A percentile compares a stretch with the other conserved stretches of the same genome.
Evolutionary conservation across 2,797 vertebrate species (phyloP).

Genomic region (Florisuga fusca): DNA sequence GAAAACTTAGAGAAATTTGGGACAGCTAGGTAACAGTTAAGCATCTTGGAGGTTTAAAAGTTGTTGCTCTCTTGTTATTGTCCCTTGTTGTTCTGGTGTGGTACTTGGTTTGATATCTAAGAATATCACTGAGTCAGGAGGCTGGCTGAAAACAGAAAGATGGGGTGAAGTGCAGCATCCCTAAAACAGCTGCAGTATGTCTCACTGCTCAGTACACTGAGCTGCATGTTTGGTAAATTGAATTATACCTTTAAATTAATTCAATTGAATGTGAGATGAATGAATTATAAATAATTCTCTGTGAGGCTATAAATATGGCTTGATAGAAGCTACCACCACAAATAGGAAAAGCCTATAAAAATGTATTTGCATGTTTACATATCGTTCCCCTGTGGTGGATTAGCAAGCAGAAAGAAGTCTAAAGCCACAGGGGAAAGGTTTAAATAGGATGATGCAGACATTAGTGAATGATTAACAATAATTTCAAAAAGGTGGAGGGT

Average conservation of each 20-base stretch:
- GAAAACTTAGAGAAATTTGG: not conserved
- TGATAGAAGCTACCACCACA: conserved; percentile 36
- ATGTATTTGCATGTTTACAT: conserved; percentile 65
- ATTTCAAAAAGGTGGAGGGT: conserved; percentile 73
- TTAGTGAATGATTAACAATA: conserved; percentile 77
- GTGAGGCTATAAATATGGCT: conserved; percentile 54
- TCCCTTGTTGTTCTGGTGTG: not conserved
- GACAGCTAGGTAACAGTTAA: not conserved
- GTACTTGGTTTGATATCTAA: not conserved
- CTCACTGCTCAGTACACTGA: not conserved
- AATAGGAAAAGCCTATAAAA: conserved; percentile 59
- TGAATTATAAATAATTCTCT: conserved; percentile 61
- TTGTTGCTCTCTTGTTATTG: not conserved
- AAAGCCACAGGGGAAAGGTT: conserved; percentile 71
- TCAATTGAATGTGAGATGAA: conserved; percentile 41
- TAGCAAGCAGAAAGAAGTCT: conserved; percentile 68
- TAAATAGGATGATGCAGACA: conserved; percentile 73
- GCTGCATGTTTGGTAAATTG: conserved; percentile 28
- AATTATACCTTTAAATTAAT: conserved; percentile 65
- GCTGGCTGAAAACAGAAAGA: not conserved
- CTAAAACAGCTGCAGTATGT: not conserved
- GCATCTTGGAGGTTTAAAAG: not conserved
- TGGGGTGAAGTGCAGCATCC: not conserved
- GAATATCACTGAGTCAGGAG: not conserved
- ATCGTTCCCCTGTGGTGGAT: conserved; percentile 68